These are phyloP conservation scores for Poeciliopsis paucimaculata DNA, from an alignment of 2,797 vertebrate genomes.

Conservation along the genomic window DNA sequence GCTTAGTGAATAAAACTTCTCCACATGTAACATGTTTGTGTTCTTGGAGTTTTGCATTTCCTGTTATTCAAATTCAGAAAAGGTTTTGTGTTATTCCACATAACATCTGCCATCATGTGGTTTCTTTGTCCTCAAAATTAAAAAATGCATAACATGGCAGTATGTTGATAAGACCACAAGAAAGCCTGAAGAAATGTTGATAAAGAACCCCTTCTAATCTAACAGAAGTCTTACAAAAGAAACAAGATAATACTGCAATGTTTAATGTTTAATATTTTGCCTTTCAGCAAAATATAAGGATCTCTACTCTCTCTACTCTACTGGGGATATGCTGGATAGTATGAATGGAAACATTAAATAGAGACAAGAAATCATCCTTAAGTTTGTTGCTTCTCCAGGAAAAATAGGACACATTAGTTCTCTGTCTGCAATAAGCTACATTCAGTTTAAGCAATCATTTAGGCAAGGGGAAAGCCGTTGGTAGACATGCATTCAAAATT, in stretches of 20 bases:
- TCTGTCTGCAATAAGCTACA: not conserved
- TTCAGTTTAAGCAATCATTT: conserved; percentile 1
- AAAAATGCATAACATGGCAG: too few species aligned
- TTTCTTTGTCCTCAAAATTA: not conserved
- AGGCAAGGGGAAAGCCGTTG: conserved; percentile 11
- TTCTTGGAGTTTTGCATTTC: not conserved
- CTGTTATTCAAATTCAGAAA: not conserved
- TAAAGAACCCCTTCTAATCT: too few species aligned
- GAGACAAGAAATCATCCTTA: not conserved
- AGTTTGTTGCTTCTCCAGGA: not conserved
- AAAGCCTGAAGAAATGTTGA: too few species aligned
- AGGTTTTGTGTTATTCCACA: not conserved
- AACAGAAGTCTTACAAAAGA: too few species aligned
- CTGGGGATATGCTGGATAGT: too few species aligned
- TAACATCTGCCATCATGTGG: not conserved
- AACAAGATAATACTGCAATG: not conserved
- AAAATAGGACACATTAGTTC: not conserved
- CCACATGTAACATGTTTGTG: not conserved
- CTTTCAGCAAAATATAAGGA: not conserved
- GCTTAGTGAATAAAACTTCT: not conserved
- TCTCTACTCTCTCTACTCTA: not conserved
- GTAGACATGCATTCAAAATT: conserved; percentile 13
- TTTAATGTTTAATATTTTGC: not conserved
- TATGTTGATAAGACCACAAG: too few species aligned
- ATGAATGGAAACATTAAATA: not conserved